phyloP scores from a whole-genome alignment of 2,797 vertebrate species.

The Ptychadena robeensis region DNA sequence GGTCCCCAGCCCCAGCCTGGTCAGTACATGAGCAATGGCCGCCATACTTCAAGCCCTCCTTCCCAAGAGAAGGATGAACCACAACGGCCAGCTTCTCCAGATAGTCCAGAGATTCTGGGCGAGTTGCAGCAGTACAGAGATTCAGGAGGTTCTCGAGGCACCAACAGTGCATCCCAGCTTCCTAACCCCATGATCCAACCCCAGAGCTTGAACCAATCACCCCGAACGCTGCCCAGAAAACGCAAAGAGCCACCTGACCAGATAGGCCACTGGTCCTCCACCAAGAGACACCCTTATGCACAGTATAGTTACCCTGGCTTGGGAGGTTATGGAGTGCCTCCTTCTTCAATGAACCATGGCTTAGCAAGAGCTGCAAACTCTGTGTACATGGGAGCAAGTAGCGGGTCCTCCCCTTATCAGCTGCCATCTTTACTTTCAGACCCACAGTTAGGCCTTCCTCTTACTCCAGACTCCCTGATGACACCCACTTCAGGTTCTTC shows the following conservation, averaged over 20 bases:
- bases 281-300: slow-evolving; percentile 76
- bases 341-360: slow-evolving; percentile 89
- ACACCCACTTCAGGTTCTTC: slow-evolving; percentile 84
- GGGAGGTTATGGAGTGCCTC: slow-evolving; percentile 83
- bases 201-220: slow-evolving; percentile 71
- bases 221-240: slow-evolving; percentile 76
- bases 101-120: slow-evolving; percentile 89
- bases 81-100: slow-evolving; percentile 82
- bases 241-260: slow-evolving; percentile 65
- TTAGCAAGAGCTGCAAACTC: slow-evolving; percentile 89
- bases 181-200: slow-evolving; percentile 70
- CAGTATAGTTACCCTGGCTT: slow-evolving; percentile 80
- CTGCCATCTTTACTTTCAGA: slow-evolving; percentile 89
- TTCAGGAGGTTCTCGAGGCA: slow-evolving; percentile 75
- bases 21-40: slow-evolving; percentile 81
- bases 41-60: slow-evolving; percentile 88
- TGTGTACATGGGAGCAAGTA: slow-evolving; percentile 84
- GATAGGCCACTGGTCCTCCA: slow-evolving; percentile 79
- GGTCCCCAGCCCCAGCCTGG: slow-evolving; percentile 79
- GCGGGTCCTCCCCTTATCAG: slow-evolving; percentile 87
- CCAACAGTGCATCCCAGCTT: slow-evolving; percentile 73
- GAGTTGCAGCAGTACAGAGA: slow-evolving; percentile 89
- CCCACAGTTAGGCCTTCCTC: slow-evolving; percentile 90
- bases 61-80: slow-evolving; percentile 77
- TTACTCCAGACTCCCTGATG: slow-evolving; percentile 86